Evolutionary conservation across 2,888 invertebrate genomes (phyloP), one percentile per base, ranked within the genome.

Genomic region (Drosophila incognita): DNA sequence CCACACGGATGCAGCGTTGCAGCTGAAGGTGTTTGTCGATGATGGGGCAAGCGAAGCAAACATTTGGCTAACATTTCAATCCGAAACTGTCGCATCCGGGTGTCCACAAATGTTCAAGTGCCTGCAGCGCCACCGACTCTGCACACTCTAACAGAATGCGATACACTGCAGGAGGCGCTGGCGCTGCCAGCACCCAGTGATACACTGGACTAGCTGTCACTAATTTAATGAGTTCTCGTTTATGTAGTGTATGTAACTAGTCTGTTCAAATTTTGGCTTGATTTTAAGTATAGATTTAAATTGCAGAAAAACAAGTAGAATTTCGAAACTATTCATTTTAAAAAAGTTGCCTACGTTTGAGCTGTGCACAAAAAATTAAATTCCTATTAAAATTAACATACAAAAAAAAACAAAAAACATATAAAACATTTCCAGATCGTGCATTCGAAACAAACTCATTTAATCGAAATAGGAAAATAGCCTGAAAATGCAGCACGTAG

Each of bases 41-140:
- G 88, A 90, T 65, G 82, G 77, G 1, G 61, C 76, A 0, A 33
- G 90, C 93, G 0, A 94, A 93, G 72, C 68, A 84, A 3, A 92
- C 94, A 49, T 93, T 94, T 81, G 92, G 93, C 54, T 92, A 95
- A 46, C 93, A 91, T 78, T 95, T 96, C 79, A 95, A 95, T 92
- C 95, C 95, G 0, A 96, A 95, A 91, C 83, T 95, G 35, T 91
- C 93, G 1, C 90, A 92, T 63, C 94, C 94, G n/a, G 95, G 96
- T 7, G 93, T 95, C 1, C 93, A 94, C 79, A 95, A 89, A 94
- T 93, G n/a, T 93, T 94, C 13, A 93, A 94, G 77, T 86, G 94
- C 29, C 86, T 93, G 70, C 89, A 94, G 48, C 92, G 92, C 57
- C 87, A 3, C 82, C 90, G 0, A 58, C 70, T 21, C 38, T 81